A percentile compares a stretch with the other conserved stretches of the same genome.
These are phyloP conservation scores for Tetragnatha versicolor DNA, from an alignment of 1,140 invertebrate species.

Conservation along the genomic window DNA sequence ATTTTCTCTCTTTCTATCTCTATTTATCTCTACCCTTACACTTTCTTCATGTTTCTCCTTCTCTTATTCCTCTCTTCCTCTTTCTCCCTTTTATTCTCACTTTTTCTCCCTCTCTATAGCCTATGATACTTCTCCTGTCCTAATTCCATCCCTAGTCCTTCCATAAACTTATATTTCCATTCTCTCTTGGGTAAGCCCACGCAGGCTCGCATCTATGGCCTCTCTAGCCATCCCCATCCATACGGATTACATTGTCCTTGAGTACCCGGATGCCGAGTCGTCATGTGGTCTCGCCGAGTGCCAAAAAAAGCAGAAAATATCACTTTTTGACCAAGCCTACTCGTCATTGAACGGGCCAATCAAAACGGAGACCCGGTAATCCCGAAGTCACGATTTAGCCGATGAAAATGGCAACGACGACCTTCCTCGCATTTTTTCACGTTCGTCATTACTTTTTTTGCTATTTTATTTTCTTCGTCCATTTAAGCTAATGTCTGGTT, in stretches of 20 bases:
- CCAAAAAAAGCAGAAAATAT: conserved; percentile 25
- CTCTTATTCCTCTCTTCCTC: too few species aligned
- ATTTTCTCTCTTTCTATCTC: too few species aligned
- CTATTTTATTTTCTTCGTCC: conserved; percentile 14
- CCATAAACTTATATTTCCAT: too few species aligned
- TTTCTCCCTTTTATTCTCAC: too few species aligned
- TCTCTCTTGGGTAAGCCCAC: too few species aligned
- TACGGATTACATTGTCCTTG: conserved; percentile 39
- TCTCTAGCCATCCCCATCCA: too few species aligned
- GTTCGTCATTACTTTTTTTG: not conserved
- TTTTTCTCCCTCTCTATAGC: too few species aligned
- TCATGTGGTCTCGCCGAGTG: conserved; percentile 46
- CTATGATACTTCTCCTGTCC: too few species aligned
- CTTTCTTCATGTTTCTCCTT: too few species aligned
- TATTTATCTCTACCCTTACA: too few species aligned
- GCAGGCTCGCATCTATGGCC: too few species aligned
- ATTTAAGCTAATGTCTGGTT: conserved; percentile 51
- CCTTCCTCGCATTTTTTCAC: conserved; percentile 26
- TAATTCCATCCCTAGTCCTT: too few species aligned
- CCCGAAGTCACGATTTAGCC: conserved; percentile 40
- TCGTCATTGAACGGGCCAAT: conserved; percentile 29
- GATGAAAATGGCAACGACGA: conserved; percentile 43
- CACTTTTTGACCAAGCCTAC: conserved; percentile 24
- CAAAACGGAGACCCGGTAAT: conserved; percentile 13
- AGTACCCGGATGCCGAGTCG: conserved; percentile 43